Conservation (phyloP, 2,888 invertebrate genomes). For the Eupithecia subumbrata region DNA sequence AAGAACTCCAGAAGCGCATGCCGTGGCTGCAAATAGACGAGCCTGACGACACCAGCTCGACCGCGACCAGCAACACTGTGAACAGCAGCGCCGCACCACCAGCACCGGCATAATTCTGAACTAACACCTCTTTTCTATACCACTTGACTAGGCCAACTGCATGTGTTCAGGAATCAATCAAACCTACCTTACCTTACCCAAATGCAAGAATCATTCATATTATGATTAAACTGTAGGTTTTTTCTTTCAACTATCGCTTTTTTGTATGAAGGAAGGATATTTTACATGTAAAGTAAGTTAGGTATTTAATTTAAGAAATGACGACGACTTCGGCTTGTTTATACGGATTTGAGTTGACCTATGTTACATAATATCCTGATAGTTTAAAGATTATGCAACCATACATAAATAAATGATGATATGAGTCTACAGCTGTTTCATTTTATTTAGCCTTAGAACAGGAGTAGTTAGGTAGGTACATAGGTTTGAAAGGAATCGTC, state of each 20-base stretch:
- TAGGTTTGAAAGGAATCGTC: too few relatives aligned
- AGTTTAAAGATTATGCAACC: slow-evolving; percentile 1
- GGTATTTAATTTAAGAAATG: background rate
- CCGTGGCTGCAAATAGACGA: slow-evolving; percentile 91
- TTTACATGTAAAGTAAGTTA: background rate
- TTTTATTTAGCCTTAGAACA: background rate
- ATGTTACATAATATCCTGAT: background rate
- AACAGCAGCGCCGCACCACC: slow-evolving; percentile 64
- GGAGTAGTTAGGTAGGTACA: too few relatives aligned
- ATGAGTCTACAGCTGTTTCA: slow-evolving; percentile 6
- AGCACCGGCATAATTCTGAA: slow-evolving; percentile 57
- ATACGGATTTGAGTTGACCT: slow-evolving; percentile 44
- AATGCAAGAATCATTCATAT: background rate
- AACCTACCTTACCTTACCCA: background rate
- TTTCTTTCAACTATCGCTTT: too few relatives aligned
- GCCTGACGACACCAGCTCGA: slow-evolving; percentile 85
- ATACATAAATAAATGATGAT: slow-evolving; percentile 11
- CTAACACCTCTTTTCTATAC: background rate
- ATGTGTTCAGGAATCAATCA: background rate
- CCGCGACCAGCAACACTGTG: slow-evolving; percentile 78
- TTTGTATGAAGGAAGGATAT: background rate
- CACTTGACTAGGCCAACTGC: background rate
- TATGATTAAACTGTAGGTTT: background rate
- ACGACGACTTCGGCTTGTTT: slow-evolving; percentile 33
- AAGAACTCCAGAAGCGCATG: slow-evolving; percentile 91